Evolutionary conservation across 2,888 invertebrate species (phyloP), one percentile per base, ranked within the genome.

Genomic region (Epinotia nisella): DNA sequence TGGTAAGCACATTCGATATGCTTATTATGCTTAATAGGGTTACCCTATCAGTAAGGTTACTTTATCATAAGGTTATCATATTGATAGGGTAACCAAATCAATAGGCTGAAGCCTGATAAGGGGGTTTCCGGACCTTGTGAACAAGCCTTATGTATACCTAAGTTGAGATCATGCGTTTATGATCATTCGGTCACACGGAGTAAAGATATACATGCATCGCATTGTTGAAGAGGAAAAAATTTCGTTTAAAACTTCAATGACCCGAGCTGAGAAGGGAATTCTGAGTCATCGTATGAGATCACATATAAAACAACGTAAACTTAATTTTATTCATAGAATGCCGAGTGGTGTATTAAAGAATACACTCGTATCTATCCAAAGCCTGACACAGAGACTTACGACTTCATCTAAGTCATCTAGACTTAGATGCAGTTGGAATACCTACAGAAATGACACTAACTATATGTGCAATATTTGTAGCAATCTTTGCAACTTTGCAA

Each of bases 261-360:
- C n/a, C 13, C 21, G 39, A 58, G 10, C 39, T 55, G 64, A 53
- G 59, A 21, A 17, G 65, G 13, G 62, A 49, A 24, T 71, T 41
- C 53, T 65, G 65, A 65, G 59, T 66, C 71, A 71, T 60, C 59
- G 59, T 39, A 66, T 71, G 71, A 71, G 60, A 60, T 71, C 70
- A 71, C 51, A 51, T 65, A 51, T 64, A 58, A 64, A 56, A 35
- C 21, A 65, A 59, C 9, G 17, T 41, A 53, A 41, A 65, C 24
- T 53, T 71, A 60, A 66, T 71, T 71, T 55, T 71, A 70, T 61
- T 61, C 53, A 61, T 60, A 61, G 61, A 69, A 61, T 61, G 53
- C 53, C 17, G 60, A 69, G 53, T 61, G 51, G 53, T 39, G 60
- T 53, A 61, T 69, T 53, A 55, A 69, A 69, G 21, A 13, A 51